A percentile compares a stretch with the other conserved stretches of the same genome.
Conservation (phyloP, 2,888 invertebrate genomes). For the Smittia sp. region DNA sequence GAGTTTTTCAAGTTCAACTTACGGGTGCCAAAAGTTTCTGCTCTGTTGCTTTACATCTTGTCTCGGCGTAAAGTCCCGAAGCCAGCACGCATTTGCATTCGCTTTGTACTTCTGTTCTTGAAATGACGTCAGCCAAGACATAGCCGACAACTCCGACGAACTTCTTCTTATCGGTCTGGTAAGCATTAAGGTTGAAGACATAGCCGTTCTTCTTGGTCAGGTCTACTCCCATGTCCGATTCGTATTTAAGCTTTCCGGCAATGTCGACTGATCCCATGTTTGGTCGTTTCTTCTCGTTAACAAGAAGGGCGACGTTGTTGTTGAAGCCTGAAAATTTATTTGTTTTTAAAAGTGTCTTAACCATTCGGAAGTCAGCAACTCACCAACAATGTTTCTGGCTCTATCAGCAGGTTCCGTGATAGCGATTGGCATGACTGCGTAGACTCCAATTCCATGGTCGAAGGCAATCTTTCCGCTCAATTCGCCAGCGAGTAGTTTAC, state of each 20-base stretch:
- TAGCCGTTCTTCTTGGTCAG: conserved; percentile 58
- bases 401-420: conserved; percentile 41
- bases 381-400: conserved; percentile 51
- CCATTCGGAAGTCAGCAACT: conserved; percentile 42
- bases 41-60: conserved; percentile 47
- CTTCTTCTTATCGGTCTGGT: conserved; percentile 47
- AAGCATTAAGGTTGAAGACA: conserved; percentile 50
- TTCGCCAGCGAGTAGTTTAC: conserved; percentile 45
- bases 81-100: conserved; percentile 49
- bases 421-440: conserved; percentile 18
- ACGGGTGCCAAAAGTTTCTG: not conserved
- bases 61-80: conserved; percentile 49
- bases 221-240: conserved; percentile 64
- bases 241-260: conserved; percentile 57
- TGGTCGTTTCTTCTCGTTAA: conserved; percentile 64
- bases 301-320: conserved; percentile 60
- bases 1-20: not conserved
- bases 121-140: conserved; percentile 51
- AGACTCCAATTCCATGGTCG: conserved; percentile 23
- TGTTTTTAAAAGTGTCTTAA: not conserved
- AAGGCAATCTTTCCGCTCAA: not conserved
- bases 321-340: conserved; percentile 56
- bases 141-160: conserved; percentile 48
- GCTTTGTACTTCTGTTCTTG: conserved; percentile 50
- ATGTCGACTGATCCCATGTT: conserved; percentile 56